Evolutionary conservation across 2,888 invertebrate species (phyloP).

Genomic region (Melanchra persicariae): DNA sequence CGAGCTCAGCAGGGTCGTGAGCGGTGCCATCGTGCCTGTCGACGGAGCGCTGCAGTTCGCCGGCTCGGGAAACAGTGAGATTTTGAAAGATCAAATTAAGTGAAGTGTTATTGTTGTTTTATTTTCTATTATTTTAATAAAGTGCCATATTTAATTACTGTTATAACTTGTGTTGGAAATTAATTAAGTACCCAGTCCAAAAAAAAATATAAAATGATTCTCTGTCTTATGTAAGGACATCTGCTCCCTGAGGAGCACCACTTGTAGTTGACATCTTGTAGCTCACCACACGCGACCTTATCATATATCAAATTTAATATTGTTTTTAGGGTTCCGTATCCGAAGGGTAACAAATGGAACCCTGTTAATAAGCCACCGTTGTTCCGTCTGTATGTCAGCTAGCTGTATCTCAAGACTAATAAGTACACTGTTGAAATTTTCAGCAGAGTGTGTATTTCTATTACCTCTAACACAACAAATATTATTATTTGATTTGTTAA

Average conservation of each 20-base stretch:
- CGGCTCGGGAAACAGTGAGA: constrained; percentile 36
- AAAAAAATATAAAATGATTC: background rate
- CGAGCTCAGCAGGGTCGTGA: constrained; percentile 64
- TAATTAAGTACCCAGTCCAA: too few relatives aligned
- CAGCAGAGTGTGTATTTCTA: too few relatives aligned
- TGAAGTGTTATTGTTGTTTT: background rate
- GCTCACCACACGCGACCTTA: background rate
- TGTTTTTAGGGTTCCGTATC: too few relatives aligned
- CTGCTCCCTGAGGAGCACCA: background rate
- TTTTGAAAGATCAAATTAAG: constrained; percentile 9
- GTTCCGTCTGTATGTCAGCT: too few relatives aligned
- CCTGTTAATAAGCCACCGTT: too few relatives aligned
- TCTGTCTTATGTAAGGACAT: background rate
- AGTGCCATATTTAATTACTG: background rate
- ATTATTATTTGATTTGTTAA: too few relatives aligned
- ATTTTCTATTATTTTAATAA: background rate
- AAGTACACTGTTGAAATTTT: too few relatives aligned
- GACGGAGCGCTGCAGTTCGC: constrained; percentile 67
- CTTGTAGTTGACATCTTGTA: background rate
- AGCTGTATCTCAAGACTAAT: too few relatives aligned
- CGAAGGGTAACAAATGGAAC: too few relatives aligned
- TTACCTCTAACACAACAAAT: too few relatives aligned
- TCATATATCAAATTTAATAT: background rate
- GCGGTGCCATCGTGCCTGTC: constrained; percentile 93
- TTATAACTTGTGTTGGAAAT: background rate